phyloP scores from a whole-genome alignment of 1,140 invertebrate genomes.

The Rhizoglyphus robini region DNA sequence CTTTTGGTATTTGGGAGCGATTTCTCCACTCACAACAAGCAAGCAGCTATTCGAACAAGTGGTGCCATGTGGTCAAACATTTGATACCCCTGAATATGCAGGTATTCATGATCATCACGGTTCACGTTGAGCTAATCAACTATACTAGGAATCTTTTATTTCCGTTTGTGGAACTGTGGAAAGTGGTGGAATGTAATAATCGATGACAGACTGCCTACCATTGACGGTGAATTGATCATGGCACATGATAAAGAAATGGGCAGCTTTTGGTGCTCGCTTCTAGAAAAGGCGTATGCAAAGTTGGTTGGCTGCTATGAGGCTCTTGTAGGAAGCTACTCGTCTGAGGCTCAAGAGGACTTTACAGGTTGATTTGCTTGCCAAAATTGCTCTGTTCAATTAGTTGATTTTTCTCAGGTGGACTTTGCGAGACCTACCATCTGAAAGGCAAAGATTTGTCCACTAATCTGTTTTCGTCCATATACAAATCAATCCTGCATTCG shows the following conservation, averaged over 20 bases:
- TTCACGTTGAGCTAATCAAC: too few species aligned
- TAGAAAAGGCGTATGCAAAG: conserved; percentile 98
- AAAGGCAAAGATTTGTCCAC: neutral
- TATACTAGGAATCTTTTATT: conserved; percentile 81
- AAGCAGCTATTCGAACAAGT: neutral
- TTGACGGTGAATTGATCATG: conserved; percentile 78
- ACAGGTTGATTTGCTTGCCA: neutral
- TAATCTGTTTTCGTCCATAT: neutral
- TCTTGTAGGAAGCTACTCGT: conserved; percentile 71
- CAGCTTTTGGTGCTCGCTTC: conserved; percentile 82
- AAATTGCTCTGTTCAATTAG: neutral
- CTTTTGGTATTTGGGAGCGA: neutral
- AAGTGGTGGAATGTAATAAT: conserved; percentile 90
- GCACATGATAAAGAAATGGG: conserved; percentile 71
- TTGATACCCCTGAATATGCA: neutral
- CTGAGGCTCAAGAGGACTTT: conserved; percentile 65
- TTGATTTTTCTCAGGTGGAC: neutral
- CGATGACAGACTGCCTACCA: conserved; percentile 86
- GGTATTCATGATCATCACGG: too few species aligned
- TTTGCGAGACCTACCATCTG: neutral
- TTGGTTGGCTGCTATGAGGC: conserved; percentile 95
- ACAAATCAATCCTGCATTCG: neutral
- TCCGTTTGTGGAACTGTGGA: conserved; percentile 88
- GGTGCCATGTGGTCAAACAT: neutral
- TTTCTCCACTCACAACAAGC: neutral